These are phyloP conservation scores for Phymorhynchus buccinoides DNA, from an alignment of 1,140 invertebrate species.

Conservation along the genomic window DNA sequence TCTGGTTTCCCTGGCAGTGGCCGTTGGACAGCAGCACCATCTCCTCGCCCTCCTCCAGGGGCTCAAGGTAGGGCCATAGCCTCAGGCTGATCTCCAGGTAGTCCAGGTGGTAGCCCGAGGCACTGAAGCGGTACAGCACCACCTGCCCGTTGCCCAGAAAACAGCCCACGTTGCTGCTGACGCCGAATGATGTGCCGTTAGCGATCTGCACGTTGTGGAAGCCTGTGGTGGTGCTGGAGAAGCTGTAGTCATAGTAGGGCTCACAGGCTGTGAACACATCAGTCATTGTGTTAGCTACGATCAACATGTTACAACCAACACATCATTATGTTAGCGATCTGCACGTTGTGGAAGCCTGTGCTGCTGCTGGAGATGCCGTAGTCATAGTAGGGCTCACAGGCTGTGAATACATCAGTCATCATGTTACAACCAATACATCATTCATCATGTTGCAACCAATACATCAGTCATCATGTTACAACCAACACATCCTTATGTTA, in stretches of 20 bases:
- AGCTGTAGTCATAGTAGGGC: not conserved
- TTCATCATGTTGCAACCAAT: too few species aligned
- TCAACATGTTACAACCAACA: too few species aligned
- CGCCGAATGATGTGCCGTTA: not conserved
- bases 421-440: too few species aligned
- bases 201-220: too few species aligned
- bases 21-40: constrained; percentile 43
- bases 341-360: too few species aligned
- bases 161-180: not conserved
- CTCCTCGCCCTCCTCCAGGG: not conserved
- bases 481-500: too few species aligned
- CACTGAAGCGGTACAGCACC: constrained; percentile 35
- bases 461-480: too few species aligned
- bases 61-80: not conserved
- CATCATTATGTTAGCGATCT: too few species aligned
- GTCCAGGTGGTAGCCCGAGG: constrained; percentile 41
- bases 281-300: too few species aligned
- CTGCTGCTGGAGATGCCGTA: too few species aligned
- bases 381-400: too few species aligned
- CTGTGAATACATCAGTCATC: too few species aligned
- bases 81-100: constrained; percentile 40
- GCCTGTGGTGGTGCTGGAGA: not conserved
- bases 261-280: not conserved
- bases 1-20: constrained; percentile 36
- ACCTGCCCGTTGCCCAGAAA: constrained; percentile 29